Evolutionary conservation across 1,140 invertebrate species (phyloP).

Genomic region (Periplaneta americana): DNA sequence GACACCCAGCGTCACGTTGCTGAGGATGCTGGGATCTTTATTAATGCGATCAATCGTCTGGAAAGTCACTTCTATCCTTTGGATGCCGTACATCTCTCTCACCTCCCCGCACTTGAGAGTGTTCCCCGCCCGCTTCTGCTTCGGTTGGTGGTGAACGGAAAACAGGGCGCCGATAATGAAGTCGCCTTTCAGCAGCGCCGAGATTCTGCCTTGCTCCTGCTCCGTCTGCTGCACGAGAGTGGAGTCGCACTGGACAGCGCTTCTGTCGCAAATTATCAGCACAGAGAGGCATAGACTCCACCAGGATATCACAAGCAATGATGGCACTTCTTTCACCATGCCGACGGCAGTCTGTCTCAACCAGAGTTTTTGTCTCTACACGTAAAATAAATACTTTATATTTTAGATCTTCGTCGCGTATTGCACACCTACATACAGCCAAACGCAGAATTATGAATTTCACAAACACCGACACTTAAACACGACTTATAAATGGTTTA

Average conservation of each 20-base stretch:
- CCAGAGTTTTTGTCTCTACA: too few relatives aligned
- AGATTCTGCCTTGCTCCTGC: slow-evolving; percentile 20
- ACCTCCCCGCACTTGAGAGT: slow-evolving; percentile 54
- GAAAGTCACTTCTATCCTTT: slow-evolving; percentile 65
- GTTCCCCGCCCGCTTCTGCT: slow-evolving; percentile 42
- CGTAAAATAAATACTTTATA: too few relatives aligned
- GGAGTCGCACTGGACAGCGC: not conserved
- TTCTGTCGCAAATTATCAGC: not conserved
- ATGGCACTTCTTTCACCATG: not conserved
- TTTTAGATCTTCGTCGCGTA: too few relatives aligned
- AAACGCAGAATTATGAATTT: too few relatives aligned
- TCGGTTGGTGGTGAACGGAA: slow-evolving; percentile 64
- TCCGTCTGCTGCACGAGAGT: not conserved
- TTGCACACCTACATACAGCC: too few relatives aligned
- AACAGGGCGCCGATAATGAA: slow-evolving; percentile 69
- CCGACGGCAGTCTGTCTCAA: too few relatives aligned
- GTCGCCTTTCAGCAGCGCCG: slow-evolving; percentile 53
- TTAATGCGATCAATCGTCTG: slow-evolving; percentile 48
- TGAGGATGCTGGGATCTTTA: slow-evolving; percentile 38
- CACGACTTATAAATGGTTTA: too few relatives aligned
- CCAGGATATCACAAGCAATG: not conserved
- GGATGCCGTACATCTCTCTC: slow-evolving; percentile 75
- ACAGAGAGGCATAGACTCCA: not conserved
- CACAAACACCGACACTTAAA: too few relatives aligned
- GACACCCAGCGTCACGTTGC: slow-evolving; percentile 60